Evolutionary conservation across 2,888 invertebrate species (phyloP).

Genomic region (Tuberolachnus salignus): DNA sequence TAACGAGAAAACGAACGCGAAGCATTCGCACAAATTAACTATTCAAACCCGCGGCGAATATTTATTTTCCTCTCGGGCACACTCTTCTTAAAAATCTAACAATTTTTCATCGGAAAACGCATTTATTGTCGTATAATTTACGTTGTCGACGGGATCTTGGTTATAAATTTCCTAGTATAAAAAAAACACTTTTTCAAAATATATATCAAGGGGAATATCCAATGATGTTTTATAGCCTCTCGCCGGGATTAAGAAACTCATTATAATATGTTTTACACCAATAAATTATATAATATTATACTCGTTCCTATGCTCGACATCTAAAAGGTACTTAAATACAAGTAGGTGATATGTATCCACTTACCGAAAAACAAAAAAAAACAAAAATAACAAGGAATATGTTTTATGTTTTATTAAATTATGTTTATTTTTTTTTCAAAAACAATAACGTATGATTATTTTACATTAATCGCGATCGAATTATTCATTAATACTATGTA

Average conservation of each 20-base stretch:
- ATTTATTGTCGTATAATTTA: conserved; percentile 31
- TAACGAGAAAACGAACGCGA: conserved; percentile 48
- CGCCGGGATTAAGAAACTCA: conserved; percentile 29
- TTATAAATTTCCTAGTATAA: neutral
- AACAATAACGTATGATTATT: too few relatives aligned
- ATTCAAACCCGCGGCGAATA: conserved; percentile 30
- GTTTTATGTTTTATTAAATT: too few relatives aligned
- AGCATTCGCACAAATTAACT: conserved; percentile 42
- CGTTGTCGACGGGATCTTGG: neutral
- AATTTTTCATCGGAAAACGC: conserved; percentile 37
- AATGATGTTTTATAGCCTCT: conserved; percentile 28
- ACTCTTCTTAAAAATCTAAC: conserved; percentile 19
- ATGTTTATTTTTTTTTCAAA: too few relatives aligned
- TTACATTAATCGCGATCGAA: too few relatives aligned
- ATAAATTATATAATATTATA: conserved; percentile 6
- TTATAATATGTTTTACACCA: conserved; percentile 1
- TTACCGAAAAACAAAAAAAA: too few relatives aligned
- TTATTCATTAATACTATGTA: too few relatives aligned
- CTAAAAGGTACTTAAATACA: neutral
- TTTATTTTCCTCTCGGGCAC: neutral
- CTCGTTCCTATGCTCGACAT: neutral
- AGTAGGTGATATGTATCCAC: neutral
- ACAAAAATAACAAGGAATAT: too few relatives aligned
- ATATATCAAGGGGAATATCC: neutral
- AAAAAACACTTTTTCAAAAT: neutral